Base-by-base conservation (phyloP, 2,113 vertebrate species). In the Illadopsis cleaveri region DNA sequence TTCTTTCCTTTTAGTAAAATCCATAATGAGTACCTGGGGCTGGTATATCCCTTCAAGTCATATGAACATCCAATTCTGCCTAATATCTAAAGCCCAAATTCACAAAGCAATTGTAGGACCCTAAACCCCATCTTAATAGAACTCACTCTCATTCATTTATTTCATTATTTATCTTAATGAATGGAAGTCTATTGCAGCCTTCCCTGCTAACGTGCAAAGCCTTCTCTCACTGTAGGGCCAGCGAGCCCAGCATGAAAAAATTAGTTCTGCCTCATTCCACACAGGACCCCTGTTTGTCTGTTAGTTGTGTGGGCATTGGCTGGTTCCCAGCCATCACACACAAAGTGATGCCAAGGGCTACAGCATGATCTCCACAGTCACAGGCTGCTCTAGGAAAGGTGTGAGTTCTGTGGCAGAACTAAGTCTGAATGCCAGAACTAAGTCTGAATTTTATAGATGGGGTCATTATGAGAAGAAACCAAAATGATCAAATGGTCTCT, bases 291-390 rank as follows among this genome's bases (percentile, higher is more conserved):
- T 58, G 25, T 30, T 42, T 62, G 15, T 24, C 47, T 51, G 35
- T 31, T 12, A 54, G 54, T 4, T 76, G 71, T 68, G 53, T 4
- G 50, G 75, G 75, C 65, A 37, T 3, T 42, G 82, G 22, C 82
- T 45, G 30, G 6, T 13, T 65, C 42, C 42, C 27, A 65, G 60
- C 6, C 44, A 35, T 21, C 54, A 24, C 3, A 38, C 24, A 48
- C 8, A 30, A 44, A 42, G n/a, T 3, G 47, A 20, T 35, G n/a
- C 50, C 64, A 42, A 42, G 30, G 31, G 16, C 38, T 28, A 5
- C 1, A 16, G 28, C 22, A 10, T 1, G 2, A 33, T 15, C 47
- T 58, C 35, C 42, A 31, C 2, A 1, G 16, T 15, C 80, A 68
- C 58, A 48, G 0, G 1, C 33, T 33, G 1, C 48, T 64, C 62